A percentile compares a stretch with the other conserved stretches of the same genome.
Conservation (phyloP, 2,113 vertebrate genomes). For the Furnarius figulus region DNA sequence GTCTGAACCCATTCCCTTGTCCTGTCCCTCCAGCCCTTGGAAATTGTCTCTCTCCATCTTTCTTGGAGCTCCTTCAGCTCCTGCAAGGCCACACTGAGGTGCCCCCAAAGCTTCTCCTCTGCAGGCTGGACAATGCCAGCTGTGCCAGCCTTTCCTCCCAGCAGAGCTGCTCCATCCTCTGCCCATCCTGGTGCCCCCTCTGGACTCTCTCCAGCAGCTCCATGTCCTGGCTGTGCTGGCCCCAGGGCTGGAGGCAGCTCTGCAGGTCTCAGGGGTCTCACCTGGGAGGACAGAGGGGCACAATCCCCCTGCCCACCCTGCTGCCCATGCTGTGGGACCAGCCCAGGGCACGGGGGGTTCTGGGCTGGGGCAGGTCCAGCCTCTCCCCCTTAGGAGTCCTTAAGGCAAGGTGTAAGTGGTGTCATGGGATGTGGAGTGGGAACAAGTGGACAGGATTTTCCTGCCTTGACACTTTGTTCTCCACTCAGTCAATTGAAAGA, state of each 20-base stretch:
- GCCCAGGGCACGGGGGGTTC: rapidly evolving
- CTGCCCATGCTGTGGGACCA: rapidly evolving
- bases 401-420: not conserved
- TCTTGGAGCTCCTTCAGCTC: not conserved
- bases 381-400: not conserved
- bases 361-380: not conserved
- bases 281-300: not conserved
- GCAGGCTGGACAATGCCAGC: not conserved
- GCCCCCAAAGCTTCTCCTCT: not conserved
- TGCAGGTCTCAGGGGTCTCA: not conserved
- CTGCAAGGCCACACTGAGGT: not conserved
- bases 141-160: not conserved
- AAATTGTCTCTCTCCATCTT: not conserved
- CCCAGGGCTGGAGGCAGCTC: not conserved
- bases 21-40: not conserved
- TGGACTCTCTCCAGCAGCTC: not conserved
- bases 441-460: not conserved
- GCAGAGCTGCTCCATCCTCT: not conserved
- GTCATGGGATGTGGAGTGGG: not conserved
- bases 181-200: not conserved
- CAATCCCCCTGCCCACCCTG: not conserved
- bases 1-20: not conserved
- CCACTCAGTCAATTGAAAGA: not conserved
- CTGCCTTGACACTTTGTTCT: not conserved
- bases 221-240: not conserved